phyloP scores from a whole-genome alignment of 2,888 invertebrate species.

The Idaea biselata region DNA sequence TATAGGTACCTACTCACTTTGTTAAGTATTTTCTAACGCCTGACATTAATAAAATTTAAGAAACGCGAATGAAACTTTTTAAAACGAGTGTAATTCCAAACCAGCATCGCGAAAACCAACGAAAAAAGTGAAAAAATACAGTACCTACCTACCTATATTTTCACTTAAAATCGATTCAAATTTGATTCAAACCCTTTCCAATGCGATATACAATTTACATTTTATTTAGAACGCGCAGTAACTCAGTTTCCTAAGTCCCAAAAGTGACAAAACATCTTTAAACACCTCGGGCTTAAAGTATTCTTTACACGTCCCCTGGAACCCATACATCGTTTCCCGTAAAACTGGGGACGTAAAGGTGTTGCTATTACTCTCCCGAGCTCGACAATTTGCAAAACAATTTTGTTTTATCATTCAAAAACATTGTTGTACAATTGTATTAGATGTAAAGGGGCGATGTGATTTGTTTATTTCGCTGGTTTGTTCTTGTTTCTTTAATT shows the following conservation, averaged over 20 bases:
- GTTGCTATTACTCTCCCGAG: background rate
- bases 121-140: too few species aligned
- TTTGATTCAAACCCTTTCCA: too few species aligned
- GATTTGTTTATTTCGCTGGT: background rate
- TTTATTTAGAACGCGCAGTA: background rate
- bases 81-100: too few species aligned
- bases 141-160: too few species aligned
- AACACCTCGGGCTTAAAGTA: background rate
- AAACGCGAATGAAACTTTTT: too few species aligned
- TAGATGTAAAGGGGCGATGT: background rate
- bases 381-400: background rate
- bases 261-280: background rate
- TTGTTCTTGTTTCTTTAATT: background rate
- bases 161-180: too few species aligned
- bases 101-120: too few species aligned
- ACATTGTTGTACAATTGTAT: background rate
- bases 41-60: too few species aligned
- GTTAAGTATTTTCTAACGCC: too few species aligned
- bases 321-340: background rate
- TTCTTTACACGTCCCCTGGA: background rate
- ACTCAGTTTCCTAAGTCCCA: background rate
- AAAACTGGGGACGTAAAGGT: background rate
- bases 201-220: background rate
- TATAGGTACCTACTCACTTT: too few species aligned
- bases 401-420: background rate